phyloP scores from a whole-genome alignment of 2,888 invertebrate species.

The Synanthedon tipuliformis region DNA sequence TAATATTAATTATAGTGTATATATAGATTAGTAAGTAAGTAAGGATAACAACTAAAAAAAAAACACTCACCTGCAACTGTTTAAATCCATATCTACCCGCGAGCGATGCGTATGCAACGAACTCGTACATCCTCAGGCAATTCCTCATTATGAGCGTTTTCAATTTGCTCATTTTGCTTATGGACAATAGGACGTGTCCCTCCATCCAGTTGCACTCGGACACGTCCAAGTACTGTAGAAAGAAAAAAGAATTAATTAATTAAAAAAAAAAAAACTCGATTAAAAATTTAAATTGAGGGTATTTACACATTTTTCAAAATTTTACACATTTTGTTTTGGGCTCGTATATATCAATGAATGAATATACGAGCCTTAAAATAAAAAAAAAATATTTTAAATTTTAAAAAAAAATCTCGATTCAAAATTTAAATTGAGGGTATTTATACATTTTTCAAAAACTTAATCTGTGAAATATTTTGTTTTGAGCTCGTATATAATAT shows the following conservation, averaged over 20 bases:
- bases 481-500: too few relatives aligned
- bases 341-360: too few relatives aligned
- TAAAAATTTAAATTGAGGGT: neutral
- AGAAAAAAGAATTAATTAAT: neutral
- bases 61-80: constrained; percentile 63
- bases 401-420: neutral
- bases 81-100: constrained; percentile 79
- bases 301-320: too few relatives aligned
- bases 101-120: constrained; percentile 81
- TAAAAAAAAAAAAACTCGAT: neutral
- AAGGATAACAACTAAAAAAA: too few relatives aligned
- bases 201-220: constrained; percentile 81
- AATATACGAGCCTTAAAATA: too few relatives aligned
- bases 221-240: constrained; percentile 76
- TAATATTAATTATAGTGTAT: too few relatives aligned
- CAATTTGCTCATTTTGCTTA: constrained; percentile 76
- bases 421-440: neutral
- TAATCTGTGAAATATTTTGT: too few relatives aligned
- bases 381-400: too few relatives aligned
- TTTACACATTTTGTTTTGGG: too few relatives aligned
- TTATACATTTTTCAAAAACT: too few relatives aligned
- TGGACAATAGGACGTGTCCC: constrained; percentile 76
- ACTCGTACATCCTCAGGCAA: constrained; percentile 76
- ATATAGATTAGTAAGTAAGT: too few relatives aligned
- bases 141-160: constrained; percentile 73